These are phyloP conservation scores for Neomorphus geoffroyi DNA, from an alignment of 2,797 vertebrate genomes.

Conservation along the genomic window DNA sequence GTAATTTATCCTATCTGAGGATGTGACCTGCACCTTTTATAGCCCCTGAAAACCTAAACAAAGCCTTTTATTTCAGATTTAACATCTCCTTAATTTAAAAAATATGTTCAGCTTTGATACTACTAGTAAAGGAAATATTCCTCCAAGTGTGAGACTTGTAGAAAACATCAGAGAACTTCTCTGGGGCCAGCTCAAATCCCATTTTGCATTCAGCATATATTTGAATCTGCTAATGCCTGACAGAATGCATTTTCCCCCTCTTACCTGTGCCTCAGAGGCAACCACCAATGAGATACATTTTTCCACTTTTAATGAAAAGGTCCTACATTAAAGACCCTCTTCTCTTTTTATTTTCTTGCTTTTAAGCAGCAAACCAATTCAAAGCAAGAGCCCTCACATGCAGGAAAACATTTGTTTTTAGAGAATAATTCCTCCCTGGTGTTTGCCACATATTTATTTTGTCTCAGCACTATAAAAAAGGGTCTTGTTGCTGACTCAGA, in stretches of 20 bases:
- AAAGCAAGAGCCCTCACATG: neutral
- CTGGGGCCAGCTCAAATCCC: neutral
- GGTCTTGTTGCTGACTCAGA: conserved; percentile 51
- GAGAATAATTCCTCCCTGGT: neutral
- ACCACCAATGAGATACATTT: neutral
- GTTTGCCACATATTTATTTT: conserved; percentile 54
- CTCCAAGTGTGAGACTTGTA: neutral
- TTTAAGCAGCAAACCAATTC: neutral
- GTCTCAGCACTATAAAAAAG: conserved; percentile 32
- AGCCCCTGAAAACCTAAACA: neutral
- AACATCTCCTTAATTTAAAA: neutral
- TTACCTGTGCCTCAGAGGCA: neutral
- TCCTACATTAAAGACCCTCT: neutral
- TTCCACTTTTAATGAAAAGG: neutral
- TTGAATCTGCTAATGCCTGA: neutral
- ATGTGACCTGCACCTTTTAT: neutral
- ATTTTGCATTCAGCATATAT: neutral
- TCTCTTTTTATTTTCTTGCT: neutral
- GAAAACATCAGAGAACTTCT: neutral
- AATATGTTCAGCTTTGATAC: neutral
- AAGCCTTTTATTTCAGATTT: neutral
- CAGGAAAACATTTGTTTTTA: neutral
- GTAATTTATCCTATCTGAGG: neutral
- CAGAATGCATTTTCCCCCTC: neutral
- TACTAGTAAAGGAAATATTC: neutral